Evolutionary conservation across 2,113 vertebrate species (phyloP), one percentile per base, ranked within the genome.

Genomic region (Andinoacara biseriatus): DNA sequence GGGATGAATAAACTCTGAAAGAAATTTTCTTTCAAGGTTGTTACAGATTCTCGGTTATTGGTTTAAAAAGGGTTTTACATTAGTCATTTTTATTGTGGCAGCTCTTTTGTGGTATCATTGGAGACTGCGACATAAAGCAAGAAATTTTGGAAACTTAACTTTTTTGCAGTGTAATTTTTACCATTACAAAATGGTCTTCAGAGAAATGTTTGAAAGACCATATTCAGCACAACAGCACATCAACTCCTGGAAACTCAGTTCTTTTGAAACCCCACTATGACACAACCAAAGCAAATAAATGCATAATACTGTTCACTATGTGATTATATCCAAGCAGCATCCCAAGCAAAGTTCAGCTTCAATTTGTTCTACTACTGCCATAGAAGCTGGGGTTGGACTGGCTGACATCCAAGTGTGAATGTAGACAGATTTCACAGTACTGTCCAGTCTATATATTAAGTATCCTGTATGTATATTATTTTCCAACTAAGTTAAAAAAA

Each of bases 321-420:
- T 65, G 80, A 57, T 77, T 80, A 83, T 43, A 38, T 56, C 33
- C 72, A 18, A 46, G 62, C 31, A 81, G 74, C 1, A 10, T 72
- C n/a, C 57, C 29, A 31, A 77, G 22, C 69, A 83, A n/a, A 77
- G 49, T 62, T 85, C 69, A 24, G n/a, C 29, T 58, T 61, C 49
- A 29, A 14, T 63, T 69, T 33, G 56, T 35, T 20, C 57, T 74
- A 13, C 58, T 76, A 46, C 24, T 49, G 33, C 35, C 8, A 40
- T 35, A 62, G 17, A 46, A 46, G 24, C n/a, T 18, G 13, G 13
- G 29, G 63, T 24, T 26, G 2, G 1, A 22, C n/a, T 43, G 40
- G 72, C 31, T 5, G 4, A 13, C 18, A 40, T 22, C 59, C 60
- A 26, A 59, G 24, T 75, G 69, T 69, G 18, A 31, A 14, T 40